Base-by-base conservation (phyloP, 2,797 vertebrate species). In the Potorous gilbertii region DNA sequence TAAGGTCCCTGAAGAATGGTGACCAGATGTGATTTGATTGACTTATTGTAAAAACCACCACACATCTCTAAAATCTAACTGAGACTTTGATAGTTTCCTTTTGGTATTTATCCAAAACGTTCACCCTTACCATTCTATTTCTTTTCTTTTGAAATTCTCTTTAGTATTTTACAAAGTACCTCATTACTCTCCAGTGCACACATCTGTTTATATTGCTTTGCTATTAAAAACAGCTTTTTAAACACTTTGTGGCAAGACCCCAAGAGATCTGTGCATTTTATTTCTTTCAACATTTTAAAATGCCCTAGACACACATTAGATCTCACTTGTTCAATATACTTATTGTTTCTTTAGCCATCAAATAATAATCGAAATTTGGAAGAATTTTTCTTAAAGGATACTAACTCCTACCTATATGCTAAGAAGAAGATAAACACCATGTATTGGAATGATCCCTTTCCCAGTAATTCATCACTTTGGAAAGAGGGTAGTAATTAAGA, bases 281-380 rank as follows among this genome's bases (percentile, higher is more conserved):
- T 98, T 98, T 98, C 96, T 97, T 98, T 96, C 97, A 95, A 96
- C 89, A 96, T 98, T 90, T 97, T 98, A 98, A 98, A 98, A 96
- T 97, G 81, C 94, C 97, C 96, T 97, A 92, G 97, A 96, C 94
- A 94, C 92, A 96, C 97, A 98, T 97, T 97, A 94, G 94, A 90
- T 95, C 97, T 96, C n/a, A 97, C 98, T 96, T 96, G 97, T 92
- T 97, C 0, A 1, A 95, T 97, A 97, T 98, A 96, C 98, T 97
- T 98, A 98, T 98, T 98, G 97, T 98, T 98, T 98, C 98, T 98
- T 98, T 98, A 98, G 98, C 94, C 96, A 1, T 96, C 95, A 52
- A 96, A 94, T 94, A 96, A 94, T 95, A 97, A 96, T 94, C 97
- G 59, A 91, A 98, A 98, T 56, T 90, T 81, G 59, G 54, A 95